Evolutionary conservation across 2,888 invertebrate genomes (phyloP), one percentile per base, ranked within the genome.

Genomic region (Seira musarum): DNA sequence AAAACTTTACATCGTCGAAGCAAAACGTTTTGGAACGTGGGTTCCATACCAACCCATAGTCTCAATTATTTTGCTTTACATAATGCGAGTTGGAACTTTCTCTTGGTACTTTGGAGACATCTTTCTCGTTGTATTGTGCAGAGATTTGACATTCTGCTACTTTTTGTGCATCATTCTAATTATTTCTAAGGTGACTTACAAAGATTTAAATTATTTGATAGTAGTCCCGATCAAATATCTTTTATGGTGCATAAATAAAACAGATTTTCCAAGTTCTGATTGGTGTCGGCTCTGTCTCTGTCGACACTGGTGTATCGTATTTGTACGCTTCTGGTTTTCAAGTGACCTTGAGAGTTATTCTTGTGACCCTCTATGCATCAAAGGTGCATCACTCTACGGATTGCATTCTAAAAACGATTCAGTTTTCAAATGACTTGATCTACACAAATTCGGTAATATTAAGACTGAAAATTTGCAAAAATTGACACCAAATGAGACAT

Each of bases 381-480:
- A 46, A 73, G 19, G 57, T 73, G n/a, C 30, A 65, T 24, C 73
- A 73, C n/a, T 65, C 73, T n/a, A 73, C 73, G 19, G 65, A 73
- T 21, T 10, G 17, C 19, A 65, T 65, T 30, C n/a, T 66, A 13
- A 13, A 25, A 17, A 65, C 65, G 15, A 22, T 73, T 21, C 64
- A 73, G 5, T 15, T 15, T 3, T 57, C 46, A 10, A 13, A 21
- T 1, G 65, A 73, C 21, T 17, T 15, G 22, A 2, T 21, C 13
- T 67, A 40, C 22, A 46, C 21, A 1, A 13, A 21, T 21, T 1
- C 67, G 73, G 66, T 25, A 15, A n/a, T n/a, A n/a, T n/a, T n/a
- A n/a, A n/a, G n/a, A n/a, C n/a, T n/a, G n/a, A n/a, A n/a, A n/a
- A n/a, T n/a, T n/a, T n/a, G n/a, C n/a, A n/a, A n/a, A n/a, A n/a